These are phyloP conservation scores for Xiphorhynchus elegans DNA, from an alignment of 2,113 vertebrate genomes.

Conservation along the genomic window DNA sequence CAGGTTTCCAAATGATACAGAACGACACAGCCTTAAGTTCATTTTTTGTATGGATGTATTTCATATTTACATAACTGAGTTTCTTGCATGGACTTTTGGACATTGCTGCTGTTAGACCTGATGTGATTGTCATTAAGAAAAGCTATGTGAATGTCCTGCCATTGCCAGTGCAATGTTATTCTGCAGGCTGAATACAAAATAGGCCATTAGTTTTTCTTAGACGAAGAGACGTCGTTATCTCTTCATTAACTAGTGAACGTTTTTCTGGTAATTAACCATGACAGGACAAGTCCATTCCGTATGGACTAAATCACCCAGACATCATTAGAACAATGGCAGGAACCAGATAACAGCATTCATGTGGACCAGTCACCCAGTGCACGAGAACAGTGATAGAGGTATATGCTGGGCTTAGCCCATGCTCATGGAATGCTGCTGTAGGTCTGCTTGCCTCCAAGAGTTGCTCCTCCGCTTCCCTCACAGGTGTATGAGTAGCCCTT, in stretches of 20 bases:
- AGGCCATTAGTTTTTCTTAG: neutral
- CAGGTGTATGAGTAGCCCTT: neutral
- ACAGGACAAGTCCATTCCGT: conserved; percentile 30
- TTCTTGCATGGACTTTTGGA: neutral
- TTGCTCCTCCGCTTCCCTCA: neutral
- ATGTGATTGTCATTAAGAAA: neutral
- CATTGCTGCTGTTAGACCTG: neutral
- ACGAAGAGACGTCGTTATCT: conserved; percentile 5
- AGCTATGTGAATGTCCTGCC: neutral
- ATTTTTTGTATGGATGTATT: neutral
- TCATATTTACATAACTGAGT: neutral
- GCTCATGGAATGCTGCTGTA: neutral
- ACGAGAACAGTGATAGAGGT: neutral
- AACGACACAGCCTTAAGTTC: neutral
- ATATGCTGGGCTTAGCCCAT: fast-evolving
- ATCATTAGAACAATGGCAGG: neutral
- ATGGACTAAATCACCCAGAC: conserved; percentile 9
- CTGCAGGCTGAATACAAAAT: conserved; percentile 3
- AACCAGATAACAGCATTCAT: neutral
- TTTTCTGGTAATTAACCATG: conserved; percentile 47
- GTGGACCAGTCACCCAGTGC: neutral
- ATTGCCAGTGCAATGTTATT: neutral
- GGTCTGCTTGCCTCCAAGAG: neutral
- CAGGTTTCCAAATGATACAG: neutral
- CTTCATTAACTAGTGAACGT: conserved; percentile 41